These are phyloP conservation scores for Pseudanteris insignis DNA, from an alignment of 2,888 invertebrate species.

Conservation along the genomic window DNA sequence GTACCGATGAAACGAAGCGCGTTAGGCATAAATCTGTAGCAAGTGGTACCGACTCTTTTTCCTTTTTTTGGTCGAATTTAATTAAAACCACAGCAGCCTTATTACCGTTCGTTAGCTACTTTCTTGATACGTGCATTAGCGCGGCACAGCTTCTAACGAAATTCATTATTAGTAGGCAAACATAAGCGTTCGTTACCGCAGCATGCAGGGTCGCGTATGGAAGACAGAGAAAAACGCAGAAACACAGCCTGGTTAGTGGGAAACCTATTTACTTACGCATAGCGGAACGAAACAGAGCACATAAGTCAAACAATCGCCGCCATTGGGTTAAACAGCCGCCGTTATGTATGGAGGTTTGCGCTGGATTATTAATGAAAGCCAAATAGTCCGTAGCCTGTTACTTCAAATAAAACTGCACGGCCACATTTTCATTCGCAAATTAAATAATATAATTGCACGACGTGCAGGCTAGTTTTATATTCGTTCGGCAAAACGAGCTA, in stretches of 20 bases:
- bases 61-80: constrained; percentile 1
- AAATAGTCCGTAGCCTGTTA: constrained; percentile 48
- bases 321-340: constrained; percentile 42
- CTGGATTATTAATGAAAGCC: constrained; percentile 58
- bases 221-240: constrained; percentile 13
- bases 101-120: constrained; percentile 3
- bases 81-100: constrained; percentile 4
- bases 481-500: too few relatives aligned
- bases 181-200: constrained; percentile 24
- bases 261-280: constrained; percentile 48
- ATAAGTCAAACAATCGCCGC: constrained; percentile 50
- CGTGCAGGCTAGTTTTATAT: too few relatives aligned
- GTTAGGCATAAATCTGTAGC: too few relatives aligned
- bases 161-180: constrained; percentile 58
- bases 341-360: constrained; percentile 43
- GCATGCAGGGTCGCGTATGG: too few relatives aligned
- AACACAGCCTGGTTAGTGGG: constrained; percentile 16
- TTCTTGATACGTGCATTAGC: constrained; percentile 15
- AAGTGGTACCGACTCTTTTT: too few relatives aligned
- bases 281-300: constrained; percentile 47
- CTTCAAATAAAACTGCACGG: constrained; percentile 18
- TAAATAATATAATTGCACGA: constrained; percentile 30
- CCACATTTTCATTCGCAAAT: constrained; percentile 31
- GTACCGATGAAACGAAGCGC: too few relatives aligned
- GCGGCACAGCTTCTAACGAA: constrained; percentile 53